phyloP scores from a whole-genome alignment of 2,797 vertebrate genomes.

The Neopelma chrysocephalum region DNA sequence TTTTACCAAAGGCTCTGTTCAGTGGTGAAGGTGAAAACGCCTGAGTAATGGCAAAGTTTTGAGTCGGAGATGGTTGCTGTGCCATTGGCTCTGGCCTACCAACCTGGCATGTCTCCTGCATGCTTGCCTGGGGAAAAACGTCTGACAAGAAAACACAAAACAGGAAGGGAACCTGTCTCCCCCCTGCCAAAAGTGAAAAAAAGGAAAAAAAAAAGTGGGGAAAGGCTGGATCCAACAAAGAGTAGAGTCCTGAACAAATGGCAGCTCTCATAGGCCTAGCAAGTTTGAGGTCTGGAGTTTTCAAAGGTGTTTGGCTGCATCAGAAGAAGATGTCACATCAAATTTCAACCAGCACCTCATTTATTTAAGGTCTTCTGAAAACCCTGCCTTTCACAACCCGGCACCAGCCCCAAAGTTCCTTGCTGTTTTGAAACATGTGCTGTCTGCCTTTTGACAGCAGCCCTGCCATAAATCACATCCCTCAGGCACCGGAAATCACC shows the following conservation, averaged over 20 bases:
- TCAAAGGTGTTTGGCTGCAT: not conserved
- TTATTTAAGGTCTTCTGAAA: conserved; percentile 36
- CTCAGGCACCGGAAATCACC: not conserved
- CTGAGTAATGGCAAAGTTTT: not conserved
- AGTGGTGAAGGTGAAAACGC: not conserved
- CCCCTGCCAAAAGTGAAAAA: not conserved
- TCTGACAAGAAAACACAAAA: conserved; percentile 16
- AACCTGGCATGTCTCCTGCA: not conserved
- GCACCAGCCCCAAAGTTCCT: conserved; percentile 4
- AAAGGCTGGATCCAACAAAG: not conserved
- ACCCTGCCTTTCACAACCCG: conserved; percentile 7
- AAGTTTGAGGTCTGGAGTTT: not conserved
- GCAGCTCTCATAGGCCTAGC: not conserved
- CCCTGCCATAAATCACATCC: conserved; percentile 12
- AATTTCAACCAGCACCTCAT: conserved; percentile 43
- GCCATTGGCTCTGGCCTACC: not conserved
- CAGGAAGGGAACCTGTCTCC: not conserved
- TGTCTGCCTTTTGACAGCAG: conserved; percentile 7
- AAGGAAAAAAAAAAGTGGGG: not conserved
- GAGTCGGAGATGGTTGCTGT: not conserved
- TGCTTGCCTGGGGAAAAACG: not conserved
- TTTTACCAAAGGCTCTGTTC: conserved; percentile 14
- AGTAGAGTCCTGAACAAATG: not conserved
- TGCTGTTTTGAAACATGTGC: not conserved
- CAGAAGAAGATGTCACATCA: not conserved